Percentiles rank a stretch among this genome's conserved stretches.
Conservation (phyloP, 2,113 vertebrate genomes). For the Equus przewalskii region DNA sequence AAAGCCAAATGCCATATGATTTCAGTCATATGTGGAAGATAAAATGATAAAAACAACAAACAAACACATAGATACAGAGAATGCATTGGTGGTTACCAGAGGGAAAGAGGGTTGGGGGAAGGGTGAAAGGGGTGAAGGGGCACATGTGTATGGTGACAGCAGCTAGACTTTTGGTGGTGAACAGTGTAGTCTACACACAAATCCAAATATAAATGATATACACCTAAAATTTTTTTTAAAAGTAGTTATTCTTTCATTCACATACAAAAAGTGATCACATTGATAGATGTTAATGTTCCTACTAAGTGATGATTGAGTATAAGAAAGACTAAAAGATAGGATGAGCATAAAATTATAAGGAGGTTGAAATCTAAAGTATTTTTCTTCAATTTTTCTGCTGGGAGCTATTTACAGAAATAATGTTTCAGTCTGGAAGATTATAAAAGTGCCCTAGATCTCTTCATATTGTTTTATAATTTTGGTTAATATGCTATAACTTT, state of each 20-base stretch:
- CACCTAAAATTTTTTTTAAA: background rate
- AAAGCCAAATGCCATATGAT: too few relatives aligned
- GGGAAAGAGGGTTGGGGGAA: too few relatives aligned
- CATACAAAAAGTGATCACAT: background rate
- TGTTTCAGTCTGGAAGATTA: background rate
- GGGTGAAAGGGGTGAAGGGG: too few relatives aligned
- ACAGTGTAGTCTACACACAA: too few relatives aligned
- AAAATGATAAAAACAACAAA: too few relatives aligned
- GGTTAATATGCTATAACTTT: background rate
- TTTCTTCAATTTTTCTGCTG: background rate
- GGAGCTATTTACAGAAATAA: constrained; percentile 9
- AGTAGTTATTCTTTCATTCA: constrained; percentile 32
- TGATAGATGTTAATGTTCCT: constrained; percentile 42
- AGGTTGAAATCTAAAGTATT: constrained; percentile 31
- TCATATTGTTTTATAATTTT: constrained; percentile 22
- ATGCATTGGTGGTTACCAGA: too few relatives aligned
- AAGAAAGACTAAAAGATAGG: constrained; percentile 45
- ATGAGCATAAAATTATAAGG: constrained; percentile 22
- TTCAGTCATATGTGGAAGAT: too few relatives aligned
- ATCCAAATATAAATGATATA: too few relatives aligned
- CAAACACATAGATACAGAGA: too few relatives aligned
- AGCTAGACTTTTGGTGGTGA: too few relatives aligned
- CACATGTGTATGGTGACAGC: too few relatives aligned
- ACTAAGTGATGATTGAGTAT: background rate
- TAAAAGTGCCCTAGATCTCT: background rate